These are phyloP conservation scores for Trichosurus vulpecula DNA, from an alignment of 2,797 vertebrate species.

Conservation along the genomic window DNA sequence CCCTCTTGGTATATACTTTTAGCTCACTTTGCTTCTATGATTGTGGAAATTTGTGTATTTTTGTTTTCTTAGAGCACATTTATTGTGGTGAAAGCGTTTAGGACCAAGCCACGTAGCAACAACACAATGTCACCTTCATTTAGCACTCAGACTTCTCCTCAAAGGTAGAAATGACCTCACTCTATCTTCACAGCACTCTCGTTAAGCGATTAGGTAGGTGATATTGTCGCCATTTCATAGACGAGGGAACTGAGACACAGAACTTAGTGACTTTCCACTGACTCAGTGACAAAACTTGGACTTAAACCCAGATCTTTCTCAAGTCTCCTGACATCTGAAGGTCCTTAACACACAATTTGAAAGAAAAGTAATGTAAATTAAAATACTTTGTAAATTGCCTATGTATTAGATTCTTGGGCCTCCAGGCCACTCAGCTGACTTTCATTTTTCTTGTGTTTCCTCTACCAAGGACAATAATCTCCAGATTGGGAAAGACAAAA, in stretches of 20 bases:
- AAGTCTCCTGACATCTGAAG: background rate
- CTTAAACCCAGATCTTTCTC: background rate
- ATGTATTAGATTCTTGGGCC: background rate
- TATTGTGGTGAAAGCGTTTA: background rate
- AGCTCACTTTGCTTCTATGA: background rate
- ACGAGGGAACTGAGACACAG: background rate
- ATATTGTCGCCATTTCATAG: background rate
- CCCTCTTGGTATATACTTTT: background rate
- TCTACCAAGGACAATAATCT: background rate
- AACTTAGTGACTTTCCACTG: background rate
- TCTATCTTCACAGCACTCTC: background rate
- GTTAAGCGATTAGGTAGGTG: background rate
- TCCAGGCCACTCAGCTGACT: background rate
- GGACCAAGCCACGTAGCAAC: background rate
- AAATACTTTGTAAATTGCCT: background rate
- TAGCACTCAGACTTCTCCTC: background rate
- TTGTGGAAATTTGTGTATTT: background rate
- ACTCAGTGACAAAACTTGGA: background rate
- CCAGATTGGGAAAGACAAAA: background rate
- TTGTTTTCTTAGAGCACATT: background rate
- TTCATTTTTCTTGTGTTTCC: background rate
- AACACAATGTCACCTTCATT: background rate
- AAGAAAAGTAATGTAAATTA: background rate
- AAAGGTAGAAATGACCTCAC: background rate
- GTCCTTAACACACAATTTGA: background rate